phyloP scores from a whole-genome alignment of 2,113 vertebrate species.

The Parotia lawesii region DNA sequence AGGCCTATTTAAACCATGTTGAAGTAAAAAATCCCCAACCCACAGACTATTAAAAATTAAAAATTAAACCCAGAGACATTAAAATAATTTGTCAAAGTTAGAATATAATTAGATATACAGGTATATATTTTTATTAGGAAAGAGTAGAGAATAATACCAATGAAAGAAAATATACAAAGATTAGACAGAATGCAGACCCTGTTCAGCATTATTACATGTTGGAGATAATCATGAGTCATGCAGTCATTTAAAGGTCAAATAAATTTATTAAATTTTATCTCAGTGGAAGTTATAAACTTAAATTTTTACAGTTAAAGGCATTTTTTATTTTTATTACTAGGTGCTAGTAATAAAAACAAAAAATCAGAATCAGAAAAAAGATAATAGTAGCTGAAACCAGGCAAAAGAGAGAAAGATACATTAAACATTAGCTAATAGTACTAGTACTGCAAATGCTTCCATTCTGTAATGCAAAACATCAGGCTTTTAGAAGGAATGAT shows the following conservation, averaged over 20 bases:
- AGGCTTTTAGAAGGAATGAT: not conserved
- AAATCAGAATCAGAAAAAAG: not conserved
- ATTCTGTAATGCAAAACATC: not conserved
- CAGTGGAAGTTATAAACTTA: not conserved
- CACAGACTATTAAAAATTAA: not conserved
- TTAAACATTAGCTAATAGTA: not conserved
- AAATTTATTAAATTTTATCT: not conserved
- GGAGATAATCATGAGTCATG: not conserved
- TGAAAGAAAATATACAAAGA: not conserved
- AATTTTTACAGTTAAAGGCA: not conserved
- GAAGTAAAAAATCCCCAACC: not conserved
- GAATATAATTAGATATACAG: not conserved
- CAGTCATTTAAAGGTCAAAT: not conserved
- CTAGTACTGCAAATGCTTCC: not conserved
- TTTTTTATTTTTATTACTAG: not conserved
- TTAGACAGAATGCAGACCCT: not conserved
- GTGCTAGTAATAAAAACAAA: not conserved
- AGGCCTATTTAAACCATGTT: not conserved
- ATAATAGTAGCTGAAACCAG: not conserved
- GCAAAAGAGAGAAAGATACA: not conserved
- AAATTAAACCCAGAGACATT: not conserved
- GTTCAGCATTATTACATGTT: not conserved
- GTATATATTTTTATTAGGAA: not conserved
- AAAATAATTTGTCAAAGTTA: not conserved
- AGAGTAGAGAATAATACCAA: not conserved